A percentile compares a stretch with the other conserved stretches of the same genome.
These are phyloP conservation scores for Eupeodes latifasciatus DNA, from an alignment of 2,888 invertebrate genomes.

Conservation along the genomic window DNA sequence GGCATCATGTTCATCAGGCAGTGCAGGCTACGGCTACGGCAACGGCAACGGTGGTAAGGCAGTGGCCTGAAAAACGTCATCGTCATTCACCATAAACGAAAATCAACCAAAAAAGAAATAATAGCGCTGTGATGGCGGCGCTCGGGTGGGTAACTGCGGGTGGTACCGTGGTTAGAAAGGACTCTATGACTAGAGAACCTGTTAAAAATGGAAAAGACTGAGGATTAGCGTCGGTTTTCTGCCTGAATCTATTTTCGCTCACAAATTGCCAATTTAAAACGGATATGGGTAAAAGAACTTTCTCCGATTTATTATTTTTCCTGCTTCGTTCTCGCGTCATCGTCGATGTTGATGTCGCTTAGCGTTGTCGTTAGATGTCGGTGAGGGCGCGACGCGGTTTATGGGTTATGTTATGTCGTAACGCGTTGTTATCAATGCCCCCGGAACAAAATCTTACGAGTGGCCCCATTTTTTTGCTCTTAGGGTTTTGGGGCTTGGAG, in stretches of 20 bases:
- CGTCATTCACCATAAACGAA: slow-evolving; percentile 46
- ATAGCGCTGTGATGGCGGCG: neutral
- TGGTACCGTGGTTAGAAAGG: neutral
- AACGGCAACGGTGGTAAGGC: neutral
- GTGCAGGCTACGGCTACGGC: neutral
- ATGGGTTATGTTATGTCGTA: too few species aligned
- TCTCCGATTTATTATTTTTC: slow-evolving; percentile 63
- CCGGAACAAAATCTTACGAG: neutral
- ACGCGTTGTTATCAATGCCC: neutral
- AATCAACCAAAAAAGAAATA: slow-evolving; percentile 23
- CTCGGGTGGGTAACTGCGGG: too few species aligned
- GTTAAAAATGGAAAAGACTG: slow-evolving; percentile 39
- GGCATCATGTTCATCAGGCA: slow-evolving; percentile 72
- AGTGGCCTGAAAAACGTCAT: slow-evolving; percentile 59
- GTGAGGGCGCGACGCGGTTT: too few species aligned
- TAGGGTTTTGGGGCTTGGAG: neutral
- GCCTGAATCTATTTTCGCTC: slow-evolving; percentile 75
- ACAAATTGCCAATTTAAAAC: slow-evolving; percentile 75
- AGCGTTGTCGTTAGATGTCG: neutral
- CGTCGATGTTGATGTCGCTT: neutral
- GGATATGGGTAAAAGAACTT: slow-evolving; percentile 73
- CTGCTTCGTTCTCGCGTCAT: neutral
- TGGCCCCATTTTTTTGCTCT: neutral
- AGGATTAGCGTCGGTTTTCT: slow-evolving; percentile 73
- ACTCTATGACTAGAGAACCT: neutral